These are phyloP conservation scores for Rhagoletis zephyria DNA, from an alignment of 1,140 invertebrate genomes.

Conservation along the genomic window DNA sequence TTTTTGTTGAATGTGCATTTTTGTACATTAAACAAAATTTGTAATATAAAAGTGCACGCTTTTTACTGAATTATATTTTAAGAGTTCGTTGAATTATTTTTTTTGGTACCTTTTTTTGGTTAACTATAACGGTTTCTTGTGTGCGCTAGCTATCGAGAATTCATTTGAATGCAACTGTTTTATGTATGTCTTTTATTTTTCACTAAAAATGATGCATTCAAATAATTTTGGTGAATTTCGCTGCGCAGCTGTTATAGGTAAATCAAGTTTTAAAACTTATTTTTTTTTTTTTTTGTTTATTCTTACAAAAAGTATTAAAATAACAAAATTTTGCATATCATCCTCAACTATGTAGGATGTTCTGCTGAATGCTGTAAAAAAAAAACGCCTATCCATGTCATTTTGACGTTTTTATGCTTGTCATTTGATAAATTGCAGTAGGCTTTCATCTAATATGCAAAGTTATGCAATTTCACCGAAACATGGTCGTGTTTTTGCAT, in stretches of 20 bases:
- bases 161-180: not conserved
- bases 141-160: not conserved
- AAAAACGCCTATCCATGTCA: not conserved
- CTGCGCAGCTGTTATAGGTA: not conserved
- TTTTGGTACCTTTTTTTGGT: not conserved
- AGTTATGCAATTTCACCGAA: conserved; percentile 45
- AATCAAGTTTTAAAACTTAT: not conserved
- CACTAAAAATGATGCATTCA: not conserved
- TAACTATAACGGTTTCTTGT: not conserved
- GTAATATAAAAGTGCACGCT: not conserved
- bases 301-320: conserved; percentile 1
- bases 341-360: not conserved
- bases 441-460: conserved; percentile 31
- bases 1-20: not conserved
- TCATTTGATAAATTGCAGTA: conserved; percentile 44
- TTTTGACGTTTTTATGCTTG: conserved; percentile 42
- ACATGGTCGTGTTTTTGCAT: conserved; percentile 3
- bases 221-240: not conserved
- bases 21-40: not conserved
- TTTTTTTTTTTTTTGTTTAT: not conserved
- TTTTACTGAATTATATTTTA: not conserved
- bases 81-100: too few relatives aligned
- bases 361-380: not conserved
- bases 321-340: conserved; percentile 10
- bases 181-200: not conserved